A percentile compares a stretch with the other conserved stretches of the same genome.
phyloP scores from a whole-genome alignment of 2,888 invertebrate species.

The Neocrepidodera transversa region DNA sequence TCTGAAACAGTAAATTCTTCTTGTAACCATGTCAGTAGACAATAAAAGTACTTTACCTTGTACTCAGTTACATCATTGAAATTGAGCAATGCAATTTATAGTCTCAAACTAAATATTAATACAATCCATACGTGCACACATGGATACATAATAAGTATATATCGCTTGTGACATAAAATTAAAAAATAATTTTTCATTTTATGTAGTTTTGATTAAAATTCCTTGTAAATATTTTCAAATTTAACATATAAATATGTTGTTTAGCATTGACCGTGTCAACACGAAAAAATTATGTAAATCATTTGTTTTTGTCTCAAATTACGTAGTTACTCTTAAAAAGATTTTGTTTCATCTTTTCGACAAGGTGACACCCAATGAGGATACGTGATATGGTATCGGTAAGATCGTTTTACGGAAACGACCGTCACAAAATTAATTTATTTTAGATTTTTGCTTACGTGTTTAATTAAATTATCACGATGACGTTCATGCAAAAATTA shows the following conservation, averaged over 20 bases:
- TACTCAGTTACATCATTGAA: conserved; percentile 43
- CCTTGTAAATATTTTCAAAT: too few species aligned
- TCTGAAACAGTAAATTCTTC: conserved; percentile 15
- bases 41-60: conserved; percentile 38
- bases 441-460: too few species aligned
- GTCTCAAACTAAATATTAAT: conserved; percentile 40
- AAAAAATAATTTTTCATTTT: too few species aligned
- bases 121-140: conserved; percentile 17
- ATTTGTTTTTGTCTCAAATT: too few species aligned
- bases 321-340: neutral
- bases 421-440: neutral
- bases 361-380: neutral
- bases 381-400: neutral
- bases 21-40: conserved; percentile 23
- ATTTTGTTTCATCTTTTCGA: neutral
- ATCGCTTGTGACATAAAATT: too few species aligned
- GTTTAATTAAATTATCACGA: too few species aligned
- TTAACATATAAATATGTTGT: too few species aligned
- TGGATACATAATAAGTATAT: neutral
- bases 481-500: too few species aligned
- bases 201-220: too few species aligned
- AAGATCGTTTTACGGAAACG: neutral
- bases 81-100: conserved; percentile 47
- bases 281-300: too few species aligned
- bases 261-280: too few species aligned